These are phyloP conservation scores for Otolemur crassicaudatus DNA, from an alignment of 2,797 vertebrate genomes.

Conservation along the genomic window DNA sequence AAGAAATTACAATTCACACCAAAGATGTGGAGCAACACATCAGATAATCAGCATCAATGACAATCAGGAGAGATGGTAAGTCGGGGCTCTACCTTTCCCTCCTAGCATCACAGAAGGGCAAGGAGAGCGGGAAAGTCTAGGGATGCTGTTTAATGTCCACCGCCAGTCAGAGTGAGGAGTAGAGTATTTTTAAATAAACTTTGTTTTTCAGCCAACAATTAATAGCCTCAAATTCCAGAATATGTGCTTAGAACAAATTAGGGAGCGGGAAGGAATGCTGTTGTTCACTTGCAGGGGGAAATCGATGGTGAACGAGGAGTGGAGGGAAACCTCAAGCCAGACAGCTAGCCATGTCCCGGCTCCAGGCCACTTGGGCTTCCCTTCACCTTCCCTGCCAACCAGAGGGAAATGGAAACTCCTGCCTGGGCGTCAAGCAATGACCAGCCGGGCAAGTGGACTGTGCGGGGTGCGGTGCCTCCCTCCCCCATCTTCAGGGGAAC, in stretches of 20 bases:
- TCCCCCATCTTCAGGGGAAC: slow-evolving; percentile 56
- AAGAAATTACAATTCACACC: slow-evolving; percentile 73
- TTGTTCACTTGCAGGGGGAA: neutral
- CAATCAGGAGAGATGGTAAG: slow-evolving; percentile 8
- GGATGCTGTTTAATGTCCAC: slow-evolving; percentile 67
- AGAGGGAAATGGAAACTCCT: slow-evolving; percentile 72
- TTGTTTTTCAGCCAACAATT: slow-evolving; percentile 66
- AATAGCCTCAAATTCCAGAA: slow-evolving; percentile 56
- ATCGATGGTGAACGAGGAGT: slow-evolving; percentile 47
- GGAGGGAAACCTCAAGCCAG: slow-evolving; percentile 68
- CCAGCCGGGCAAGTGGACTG: slow-evolving; percentile 11
- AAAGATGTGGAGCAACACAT: neutral
- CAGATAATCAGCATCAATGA: slow-evolving; percentile 35
- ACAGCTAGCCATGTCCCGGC: slow-evolving; percentile 58
- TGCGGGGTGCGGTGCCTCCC: slow-evolving; percentile 63
- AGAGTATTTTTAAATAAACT: slow-evolving; percentile 77
- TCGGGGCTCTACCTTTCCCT: slow-evolving; percentile 23
- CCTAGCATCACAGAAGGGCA: slow-evolving; percentile 57
- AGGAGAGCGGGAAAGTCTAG: slow-evolving; percentile 76
- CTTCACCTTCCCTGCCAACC: slow-evolving; percentile 65
- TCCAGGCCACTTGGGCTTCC: slow-evolving; percentile 65
- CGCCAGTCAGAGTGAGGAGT: slow-evolving; percentile 1
- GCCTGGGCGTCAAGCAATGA: slow-evolving; percentile 53
- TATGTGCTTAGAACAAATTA: slow-evolving; percentile 53
- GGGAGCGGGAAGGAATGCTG: slow-evolving; percentile 48